Conservation (phyloP, 2,797 vertebrate genomes). For the Sebastes minor region DNA sequence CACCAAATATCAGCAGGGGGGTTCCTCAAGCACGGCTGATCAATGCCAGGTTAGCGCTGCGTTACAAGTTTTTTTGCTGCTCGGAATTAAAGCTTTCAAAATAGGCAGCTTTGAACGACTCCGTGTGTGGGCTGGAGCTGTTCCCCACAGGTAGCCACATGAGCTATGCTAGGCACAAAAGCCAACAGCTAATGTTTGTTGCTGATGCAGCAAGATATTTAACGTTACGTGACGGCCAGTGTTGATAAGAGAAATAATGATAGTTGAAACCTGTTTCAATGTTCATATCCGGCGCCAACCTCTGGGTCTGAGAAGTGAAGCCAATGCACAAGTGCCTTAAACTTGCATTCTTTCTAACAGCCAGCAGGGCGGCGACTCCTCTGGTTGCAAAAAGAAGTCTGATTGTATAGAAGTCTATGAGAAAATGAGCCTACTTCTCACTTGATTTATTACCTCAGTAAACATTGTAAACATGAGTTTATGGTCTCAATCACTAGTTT, state of each 20-base stretch:
- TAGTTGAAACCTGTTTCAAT: neutral
- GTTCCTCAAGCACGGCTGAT: slow-evolving; percentile 10
- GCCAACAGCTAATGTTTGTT: slow-evolving; percentile 1
- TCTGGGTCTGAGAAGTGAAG: too few relatives aligned
- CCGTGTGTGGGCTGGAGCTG: neutral
- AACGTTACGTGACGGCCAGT: neutral
- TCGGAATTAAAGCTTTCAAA: slow-evolving; percentile 3
- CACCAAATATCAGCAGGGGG: slow-evolving; percentile 26
- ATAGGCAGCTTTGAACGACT: neutral
- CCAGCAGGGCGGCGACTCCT: too few relatives aligned
- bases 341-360: too few relatives aligned
- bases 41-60: slow-evolving; percentile 2
- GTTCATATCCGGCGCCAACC: neutral
- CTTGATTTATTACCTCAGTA: too few relatives aligned
- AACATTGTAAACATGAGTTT: too few relatives aligned
- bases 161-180: neutral
- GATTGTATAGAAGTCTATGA: too few relatives aligned
- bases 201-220: neutral
- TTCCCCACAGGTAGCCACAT: neutral
- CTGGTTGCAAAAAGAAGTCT: too few relatives aligned
- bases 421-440: too few relatives aligned
- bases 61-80: neutral
- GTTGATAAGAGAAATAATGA: neutral
- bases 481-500: too few relatives aligned
- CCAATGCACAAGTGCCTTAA: too few relatives aligned